Evolutionary conservation across 2,888 invertebrate species (phyloP), one percentile per base, ranked within the genome.

Genomic region (Dasypogon diadema): DNA sequence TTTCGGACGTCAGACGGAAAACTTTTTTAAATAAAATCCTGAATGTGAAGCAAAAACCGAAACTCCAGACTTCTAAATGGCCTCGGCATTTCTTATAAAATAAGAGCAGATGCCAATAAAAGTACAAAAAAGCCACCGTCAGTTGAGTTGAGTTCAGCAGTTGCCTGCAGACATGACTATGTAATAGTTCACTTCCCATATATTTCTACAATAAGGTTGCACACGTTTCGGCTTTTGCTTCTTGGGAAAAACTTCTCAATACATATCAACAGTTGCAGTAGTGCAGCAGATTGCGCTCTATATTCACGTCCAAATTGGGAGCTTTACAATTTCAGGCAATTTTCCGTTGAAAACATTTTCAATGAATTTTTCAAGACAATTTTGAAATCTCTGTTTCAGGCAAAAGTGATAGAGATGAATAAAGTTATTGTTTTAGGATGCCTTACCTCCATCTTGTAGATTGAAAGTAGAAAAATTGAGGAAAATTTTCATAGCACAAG

Each of bases 111-210:
- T 58, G 58, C 58, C 58, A 58, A 58, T 58, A 58, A 58, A 58
- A 16, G 58, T n/a, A 24, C 24, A 55, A 58, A 58, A 58, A 58
- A 2, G n/a, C 58, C 16, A 58, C 58, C 26, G 24, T 30, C 16
- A 30, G 58, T 26, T 30, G 8, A 30, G 46, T 10, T 0, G 58
- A 58, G 16, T 58, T 58, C 58, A 16, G 58, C 3, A 30, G n/a
- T 30, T 58, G 26, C 58, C 16, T 10, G n/a, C 58, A 58, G 30
- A 26, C 58, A 58, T 58, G 58, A 58, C 58, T 58, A 12, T 58
- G 58, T 58, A 58, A 58, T 58, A 58, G 58, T 58, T 58, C 58
- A 58, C 58, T 58, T 58, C 58, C 24, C 30, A 58, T 58, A 58
- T 58, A 58, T 58, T 58, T 58, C 30, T 30, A 30, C 58, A 58